Evolutionary conservation across 2,888 invertebrate species (phyloP), one percentile per base, ranked within the genome.

Genomic region (Serripes groenlandicus): DNA sequence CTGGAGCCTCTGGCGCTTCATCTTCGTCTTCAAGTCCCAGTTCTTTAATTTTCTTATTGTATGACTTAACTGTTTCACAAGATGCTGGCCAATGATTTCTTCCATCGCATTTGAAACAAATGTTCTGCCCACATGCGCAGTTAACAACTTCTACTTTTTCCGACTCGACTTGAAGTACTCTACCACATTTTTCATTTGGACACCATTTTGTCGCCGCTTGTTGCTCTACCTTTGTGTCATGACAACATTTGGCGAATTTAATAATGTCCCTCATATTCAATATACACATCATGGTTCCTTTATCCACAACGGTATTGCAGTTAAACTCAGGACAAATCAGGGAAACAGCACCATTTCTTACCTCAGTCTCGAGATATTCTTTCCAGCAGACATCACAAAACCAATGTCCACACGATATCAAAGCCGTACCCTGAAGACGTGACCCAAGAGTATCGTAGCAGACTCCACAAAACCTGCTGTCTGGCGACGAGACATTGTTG

Each of bases 81-180:
- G 88, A 68, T 2, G 88, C 90, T 1, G 91, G 91, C 90, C 90
- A 91, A 56, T 91, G 91, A 21, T 86, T 77, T n/a, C 75, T 72
- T 28, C 86, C 73, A 0, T 88, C 75, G 75, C 91, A 91, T 23
- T 86, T 78, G 64, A 89, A 85, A 66, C 91, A 91, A 37, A 88
- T 54, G 21, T 81, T 72, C 1, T 56, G 64, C n/a, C 90, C 90
- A 70, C 91, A 91, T 1, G 52, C 37, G 34, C 90, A 91, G 9
- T 75, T 42, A 3, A 84, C 83, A 26, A 71, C 82, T 34, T 77
- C 81, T 5, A 72, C 70, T 30, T 78, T 77, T 4, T 26, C 58
- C 0, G 70, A 62, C 15, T 78, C 77, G 2, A 64, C 71, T 11
- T 83, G 71, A 18, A 90, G 58, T 0, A 89, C 80, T 2, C 89